phyloP scores from a whole-genome alignment of 2,888 invertebrate species.

The Apamea sordens region DNA sequence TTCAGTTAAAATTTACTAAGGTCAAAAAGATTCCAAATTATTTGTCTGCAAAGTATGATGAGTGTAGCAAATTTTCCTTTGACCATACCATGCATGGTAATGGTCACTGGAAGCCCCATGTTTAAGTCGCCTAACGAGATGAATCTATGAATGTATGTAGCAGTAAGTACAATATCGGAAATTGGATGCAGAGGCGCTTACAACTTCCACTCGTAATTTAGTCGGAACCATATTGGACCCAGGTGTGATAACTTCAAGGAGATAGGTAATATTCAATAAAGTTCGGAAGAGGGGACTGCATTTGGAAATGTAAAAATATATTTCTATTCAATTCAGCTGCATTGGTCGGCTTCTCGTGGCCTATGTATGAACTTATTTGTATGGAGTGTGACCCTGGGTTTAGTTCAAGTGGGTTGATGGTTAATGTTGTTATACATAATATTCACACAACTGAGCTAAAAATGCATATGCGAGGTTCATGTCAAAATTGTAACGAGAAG shows the following conservation, averaged over 20 bases:
- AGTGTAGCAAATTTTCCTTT: not conserved
- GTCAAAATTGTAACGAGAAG: not conserved
- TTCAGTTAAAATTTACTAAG: not conserved
- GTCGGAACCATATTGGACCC: constrained; percentile 53
- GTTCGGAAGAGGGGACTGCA: constrained; percentile 26
- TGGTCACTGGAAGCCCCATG: not conserved
- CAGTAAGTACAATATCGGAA: constrained; percentile 12
- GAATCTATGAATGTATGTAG: not conserved
- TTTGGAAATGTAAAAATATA: constrained; percentile 18
- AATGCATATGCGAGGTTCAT: not conserved
- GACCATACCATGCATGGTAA: not conserved
- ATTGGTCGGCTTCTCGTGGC: not conserved
- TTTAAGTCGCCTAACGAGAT: not conserved
- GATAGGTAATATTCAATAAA: constrained; percentile 58
- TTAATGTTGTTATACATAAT: not conserved
- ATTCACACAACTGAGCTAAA: not conserved
- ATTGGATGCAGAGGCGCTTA: constrained; percentile 9
- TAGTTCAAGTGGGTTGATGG: not conserved
- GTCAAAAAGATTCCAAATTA: not conserved
- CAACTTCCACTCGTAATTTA: constrained; percentile 26
- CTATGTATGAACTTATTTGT: not conserved
- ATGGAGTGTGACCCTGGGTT: not conserved
- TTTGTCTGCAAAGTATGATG: not conserved
- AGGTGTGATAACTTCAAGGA: constrained; percentile 65
- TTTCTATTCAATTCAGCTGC: constrained; percentile 3